Conservation (phyloP, 1,140 invertebrate genomes). For the Ips typographus region DNA sequence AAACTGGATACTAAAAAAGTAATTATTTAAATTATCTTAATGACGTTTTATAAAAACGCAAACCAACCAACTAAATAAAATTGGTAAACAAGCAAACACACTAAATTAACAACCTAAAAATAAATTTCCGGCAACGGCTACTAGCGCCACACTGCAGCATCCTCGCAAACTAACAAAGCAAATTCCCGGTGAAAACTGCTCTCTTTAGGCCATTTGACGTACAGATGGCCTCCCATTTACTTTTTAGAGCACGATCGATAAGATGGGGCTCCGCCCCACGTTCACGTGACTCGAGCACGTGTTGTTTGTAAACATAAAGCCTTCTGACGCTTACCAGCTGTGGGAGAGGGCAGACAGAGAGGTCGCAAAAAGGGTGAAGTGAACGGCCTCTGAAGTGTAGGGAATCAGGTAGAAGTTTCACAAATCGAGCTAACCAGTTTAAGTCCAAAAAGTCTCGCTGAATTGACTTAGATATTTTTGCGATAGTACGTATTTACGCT, state of each 20-base stretch:
- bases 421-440: no score
- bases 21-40: no score
- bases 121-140: no score
- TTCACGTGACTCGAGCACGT: conserved; percentile 29
- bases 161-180: conserved; percentile 23
- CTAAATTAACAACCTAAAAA: no score
- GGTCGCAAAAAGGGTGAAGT: conserved; percentile 5
- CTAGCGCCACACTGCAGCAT: conserved; percentile 11
- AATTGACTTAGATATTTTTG: no score
- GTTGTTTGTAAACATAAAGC: conserved; percentile 30
- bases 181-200: conserved; percentile 17
- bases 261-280: conserved; percentile 15
- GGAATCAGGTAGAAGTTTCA: no score
- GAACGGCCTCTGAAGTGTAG: conserved; percentile 5
- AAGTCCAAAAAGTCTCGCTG: no score
- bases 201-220: conserved; percentile 24
- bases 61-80: no score
- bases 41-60: no score
- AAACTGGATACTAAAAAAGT: no score
- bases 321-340: conserved; percentile 17
- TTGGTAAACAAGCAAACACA: no score
- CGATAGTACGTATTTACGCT: no score
- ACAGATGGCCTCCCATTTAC: conserved; percentile 36
- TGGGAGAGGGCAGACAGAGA: not conserved
- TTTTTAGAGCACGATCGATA: conserved; percentile 25